phyloP scores from a whole-genome alignment of 2,888 invertebrate species.

The Drosophila sordidula region DNA sequence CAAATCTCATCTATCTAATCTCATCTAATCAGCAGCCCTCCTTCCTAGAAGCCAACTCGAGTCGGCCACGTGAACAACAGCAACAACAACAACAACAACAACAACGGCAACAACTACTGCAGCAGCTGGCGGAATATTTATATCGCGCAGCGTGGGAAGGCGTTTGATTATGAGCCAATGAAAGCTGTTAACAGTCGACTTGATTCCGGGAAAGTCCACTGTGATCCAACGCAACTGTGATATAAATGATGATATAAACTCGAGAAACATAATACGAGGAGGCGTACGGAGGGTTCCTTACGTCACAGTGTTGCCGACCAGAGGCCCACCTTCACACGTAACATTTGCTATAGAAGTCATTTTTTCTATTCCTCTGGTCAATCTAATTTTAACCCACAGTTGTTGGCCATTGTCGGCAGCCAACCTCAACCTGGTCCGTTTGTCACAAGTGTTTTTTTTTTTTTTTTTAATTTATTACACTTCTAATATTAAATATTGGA shows the following conservation, averaged over 20 bases:
- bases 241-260: too few relatives aligned
- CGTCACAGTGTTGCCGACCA: too few relatives aligned
- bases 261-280: not conserved
- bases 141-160: slow-evolving; percentile 19
- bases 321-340: too few relatives aligned
- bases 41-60: slow-evolving; percentile 8
- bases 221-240: not conserved
- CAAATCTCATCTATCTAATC: slow-evolving; percentile 73
- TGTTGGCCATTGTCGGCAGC: too few relatives aligned
- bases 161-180: slow-evolving; percentile 2
- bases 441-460: too few relatives aligned
- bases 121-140: slow-evolving; percentile 28
- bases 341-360: too few relatives aligned
- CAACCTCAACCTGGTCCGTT: too few relatives aligned
- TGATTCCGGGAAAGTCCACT: not conserved
- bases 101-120: not conserved
- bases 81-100: slow-evolving; percentile 9
- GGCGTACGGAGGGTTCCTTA: too few relatives aligned
- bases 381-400: not conserved
- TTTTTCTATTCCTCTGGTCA: not conserved
- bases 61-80: slow-evolving; percentile 18
- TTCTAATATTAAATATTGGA: too few relatives aligned
- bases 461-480: too few relatives aligned
- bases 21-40: slow-evolving; percentile 65
- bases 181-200: slow-evolving; percentile 2